Conservation (phyloP, 2,888 invertebrate species). For the Baronia brevicornis region DNA sequence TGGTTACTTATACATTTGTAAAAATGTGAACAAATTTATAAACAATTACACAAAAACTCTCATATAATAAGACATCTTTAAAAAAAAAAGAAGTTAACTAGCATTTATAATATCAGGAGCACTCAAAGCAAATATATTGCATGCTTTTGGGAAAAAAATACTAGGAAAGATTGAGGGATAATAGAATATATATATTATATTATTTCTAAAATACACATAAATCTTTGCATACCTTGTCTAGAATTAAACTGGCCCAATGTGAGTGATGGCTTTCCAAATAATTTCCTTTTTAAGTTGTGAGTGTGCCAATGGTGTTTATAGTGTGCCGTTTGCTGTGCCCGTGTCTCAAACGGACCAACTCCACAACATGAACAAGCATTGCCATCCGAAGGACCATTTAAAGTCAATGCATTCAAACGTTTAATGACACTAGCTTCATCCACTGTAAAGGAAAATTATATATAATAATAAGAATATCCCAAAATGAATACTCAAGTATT, state of each 20-base stretch:
- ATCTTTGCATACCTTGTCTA: constrained; percentile 56
- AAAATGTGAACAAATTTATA: too few species aligned
- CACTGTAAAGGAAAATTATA: constrained; percentile 32
- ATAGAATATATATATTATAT: too few species aligned
- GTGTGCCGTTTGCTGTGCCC: constrained; percentile 81
- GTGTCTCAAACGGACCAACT: constrained; percentile 73
- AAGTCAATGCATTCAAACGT: constrained; percentile 52
- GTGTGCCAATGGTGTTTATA: constrained; percentile 91
- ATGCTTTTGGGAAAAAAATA: too few species aligned
- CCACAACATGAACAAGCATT: constrained; percentile 64
- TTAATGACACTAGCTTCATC: constrained; percentile 66
- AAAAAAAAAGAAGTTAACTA: too few species aligned
- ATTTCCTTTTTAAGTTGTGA: constrained; percentile 84
- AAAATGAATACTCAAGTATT: constrained; percentile 8
- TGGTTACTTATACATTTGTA: too few species aligned
- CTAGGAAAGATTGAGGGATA: too few species aligned
- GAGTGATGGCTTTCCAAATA: constrained; percentile 70
- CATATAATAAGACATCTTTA: constrained; percentile 1
- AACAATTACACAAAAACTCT: constrained; percentile 8
- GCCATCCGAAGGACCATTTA: constrained; percentile 49
- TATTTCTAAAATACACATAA: too few species aligned
- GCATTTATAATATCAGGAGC: too few species aligned
- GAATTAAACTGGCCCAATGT: constrained; percentile 56
- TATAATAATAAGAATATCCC: neutral
- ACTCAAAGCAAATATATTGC: too few species aligned